Evolutionary conservation across 1,140 invertebrate genomes (phyloP).

Genomic region (Camponotus floridanus): DNA sequence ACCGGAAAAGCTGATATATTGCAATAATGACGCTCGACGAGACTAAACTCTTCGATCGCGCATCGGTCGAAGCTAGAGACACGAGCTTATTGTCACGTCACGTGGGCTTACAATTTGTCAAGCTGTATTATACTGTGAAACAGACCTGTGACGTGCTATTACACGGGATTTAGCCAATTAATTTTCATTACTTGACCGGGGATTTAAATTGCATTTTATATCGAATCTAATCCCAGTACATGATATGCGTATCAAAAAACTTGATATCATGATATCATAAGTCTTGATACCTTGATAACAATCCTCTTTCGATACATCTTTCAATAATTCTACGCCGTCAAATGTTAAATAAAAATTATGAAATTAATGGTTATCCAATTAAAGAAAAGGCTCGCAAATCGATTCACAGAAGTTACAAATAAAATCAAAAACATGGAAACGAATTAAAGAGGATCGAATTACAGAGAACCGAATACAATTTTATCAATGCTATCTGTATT

Average conservation of each 20-base stretch:
- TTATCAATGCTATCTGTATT: background rate
- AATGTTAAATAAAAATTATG: background rate
- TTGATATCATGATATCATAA: background rate
- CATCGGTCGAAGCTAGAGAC: background rate
- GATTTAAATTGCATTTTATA: slow-evolving; percentile 2
- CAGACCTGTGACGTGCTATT: slow-evolving; percentile 14
- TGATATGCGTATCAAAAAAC: background rate
- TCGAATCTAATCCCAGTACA: background rate
- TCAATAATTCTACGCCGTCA: background rate
- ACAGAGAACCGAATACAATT: background rate
- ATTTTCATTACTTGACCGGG: slow-evolving; percentile 10
- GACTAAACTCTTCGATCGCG: slow-evolving; percentile 22
- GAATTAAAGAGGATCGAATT: background rate
- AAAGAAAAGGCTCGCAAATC: background rate
- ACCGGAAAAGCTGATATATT: slow-evolving; percentile 49
- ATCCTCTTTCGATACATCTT: background rate
- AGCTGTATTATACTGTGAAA: slow-evolving; percentile 7
- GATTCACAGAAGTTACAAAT: background rate
- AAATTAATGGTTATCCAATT: background rate
- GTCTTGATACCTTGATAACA: background rate
- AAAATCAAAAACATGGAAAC: background rate
- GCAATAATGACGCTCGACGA: slow-evolving; percentile 44
- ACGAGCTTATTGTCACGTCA: slow-evolving; percentile 29
- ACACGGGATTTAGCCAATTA: slow-evolving; percentile 6
- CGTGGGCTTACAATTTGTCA: slow-evolving; percentile 32